Conservation (phyloP, 2,888 invertebrate genomes). For the Sminthurinus aureus region DNA sequence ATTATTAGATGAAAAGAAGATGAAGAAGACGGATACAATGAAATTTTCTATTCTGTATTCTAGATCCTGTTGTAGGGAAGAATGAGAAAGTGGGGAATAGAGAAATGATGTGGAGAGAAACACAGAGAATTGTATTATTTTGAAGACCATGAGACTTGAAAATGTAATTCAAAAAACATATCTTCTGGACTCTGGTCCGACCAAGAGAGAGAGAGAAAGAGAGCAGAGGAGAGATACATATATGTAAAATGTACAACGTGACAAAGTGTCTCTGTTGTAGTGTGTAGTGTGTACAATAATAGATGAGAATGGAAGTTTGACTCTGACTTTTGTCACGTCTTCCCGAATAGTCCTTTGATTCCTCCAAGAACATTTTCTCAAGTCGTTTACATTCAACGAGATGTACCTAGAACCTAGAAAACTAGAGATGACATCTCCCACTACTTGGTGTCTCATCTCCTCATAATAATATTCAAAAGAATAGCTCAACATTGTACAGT, state of each 20-base stretch:
- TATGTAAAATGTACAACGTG: no score
- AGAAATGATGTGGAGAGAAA: not conserved
- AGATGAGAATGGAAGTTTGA: slow-evolving; percentile 40
- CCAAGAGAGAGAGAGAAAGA: no score
- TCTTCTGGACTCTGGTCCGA: slow-evolving; percentile 9
- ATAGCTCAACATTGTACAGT: not conserved
- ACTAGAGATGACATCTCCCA: slow-evolving; percentile 7
- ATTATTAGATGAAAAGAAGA: no score
- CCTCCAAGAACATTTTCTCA: slow-evolving; percentile 45
- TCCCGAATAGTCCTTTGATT: slow-evolving; percentile 43
- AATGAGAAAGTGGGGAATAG: not conserved
- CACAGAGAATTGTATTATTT: not conserved
- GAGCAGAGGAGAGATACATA: no score
- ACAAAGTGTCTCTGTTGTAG: no score
- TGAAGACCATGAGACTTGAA: not conserved
- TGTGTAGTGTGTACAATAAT: slow-evolving; percentile 41
- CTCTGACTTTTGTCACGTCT: slow-evolving; percentile 48
- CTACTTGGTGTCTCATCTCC: slow-evolving; percentile 1
- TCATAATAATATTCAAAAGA: slow-evolving; percentile 12
- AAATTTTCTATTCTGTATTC: not conserved
- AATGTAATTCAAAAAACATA: slow-evolving; percentile 23
- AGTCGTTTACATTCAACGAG: slow-evolving; percentile 46
- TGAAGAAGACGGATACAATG: not conserved
- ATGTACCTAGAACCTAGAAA: not conserved
- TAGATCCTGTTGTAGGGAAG: not conserved